These are phyloP conservation scores for Sialia sialis DNA, from an alignment of 2,113 vertebrate genomes.

Conservation along the genomic window DNA sequence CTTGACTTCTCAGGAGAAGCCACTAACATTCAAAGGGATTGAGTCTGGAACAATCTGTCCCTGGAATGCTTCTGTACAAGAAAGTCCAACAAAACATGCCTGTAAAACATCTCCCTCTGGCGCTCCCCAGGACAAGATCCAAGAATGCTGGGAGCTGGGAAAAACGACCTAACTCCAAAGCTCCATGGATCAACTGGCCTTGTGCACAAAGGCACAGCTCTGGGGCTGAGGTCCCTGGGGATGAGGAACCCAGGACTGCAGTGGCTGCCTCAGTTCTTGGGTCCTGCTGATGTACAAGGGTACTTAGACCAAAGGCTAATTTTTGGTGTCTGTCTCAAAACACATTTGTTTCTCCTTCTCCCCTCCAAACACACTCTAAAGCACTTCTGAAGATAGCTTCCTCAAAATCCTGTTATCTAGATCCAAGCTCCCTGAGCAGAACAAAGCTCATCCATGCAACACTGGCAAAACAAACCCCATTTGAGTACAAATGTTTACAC, in stretches of 20 bases:
- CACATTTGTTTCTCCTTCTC: neutral
- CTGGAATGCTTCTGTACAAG: neutral
- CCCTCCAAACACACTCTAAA: neutral
- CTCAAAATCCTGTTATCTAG: neutral
- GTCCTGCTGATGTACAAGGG: neutral
- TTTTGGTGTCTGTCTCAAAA: neutral
- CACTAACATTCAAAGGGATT: neutral
- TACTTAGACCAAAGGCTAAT: neutral
- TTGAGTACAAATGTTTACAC: neutral
- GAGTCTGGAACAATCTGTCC: neutral
- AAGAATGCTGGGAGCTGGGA: neutral
- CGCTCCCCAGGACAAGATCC: accelerated
- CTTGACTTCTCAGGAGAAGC: neutral
- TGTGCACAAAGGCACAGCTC: neutral
- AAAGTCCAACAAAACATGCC: neutral
- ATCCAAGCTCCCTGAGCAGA: neutral
- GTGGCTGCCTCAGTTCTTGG: neutral
- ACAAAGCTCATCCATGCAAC: neutral
- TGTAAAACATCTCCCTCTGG: neutral
- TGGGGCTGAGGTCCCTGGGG: neutral
- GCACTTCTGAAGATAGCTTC: neutral
- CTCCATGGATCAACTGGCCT: neutral
- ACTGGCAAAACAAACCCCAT: neutral
- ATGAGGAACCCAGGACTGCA: neutral
- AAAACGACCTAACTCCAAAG: accelerated